Percentiles rank a stretch among this genome's conserved stretches.
These are phyloP conservation scores for Microplitis mediator DNA, from an alignment of 1,140 invertebrate genomes.

Conservation along the genomic window DNA sequence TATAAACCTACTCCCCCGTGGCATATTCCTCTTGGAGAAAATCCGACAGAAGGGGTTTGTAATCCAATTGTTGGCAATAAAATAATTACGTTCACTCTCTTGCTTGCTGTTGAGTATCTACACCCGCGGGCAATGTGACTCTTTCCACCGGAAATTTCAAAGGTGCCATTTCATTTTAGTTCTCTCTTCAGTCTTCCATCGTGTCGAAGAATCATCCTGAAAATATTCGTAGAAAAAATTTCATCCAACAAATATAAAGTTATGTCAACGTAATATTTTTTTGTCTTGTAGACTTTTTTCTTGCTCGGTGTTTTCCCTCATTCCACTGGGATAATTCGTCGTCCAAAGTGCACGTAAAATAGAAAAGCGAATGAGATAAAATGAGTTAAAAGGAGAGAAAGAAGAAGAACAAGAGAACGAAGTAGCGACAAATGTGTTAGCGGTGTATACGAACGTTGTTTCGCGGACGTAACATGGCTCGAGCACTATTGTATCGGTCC, in stretches of 20 bases:
- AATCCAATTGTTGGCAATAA: slow-evolving; percentile 30
- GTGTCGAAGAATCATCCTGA: background rate
- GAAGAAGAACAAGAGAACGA: background rate
- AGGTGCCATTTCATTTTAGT: slow-evolving; percentile 6
- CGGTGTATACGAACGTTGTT: slow-evolving; percentile 27
- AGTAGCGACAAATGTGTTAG: slow-evolving; percentile 29
- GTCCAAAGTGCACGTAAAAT: background rate
- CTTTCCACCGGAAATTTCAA: slow-evolving; percentile 7
- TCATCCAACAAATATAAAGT: background rate
- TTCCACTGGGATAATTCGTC: background rate
- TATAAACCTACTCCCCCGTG: background rate
- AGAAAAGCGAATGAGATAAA: background rate
- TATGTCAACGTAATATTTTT: background rate
- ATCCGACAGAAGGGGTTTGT: slow-evolving; percentile 14
- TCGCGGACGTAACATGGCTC: slow-evolving; percentile 30
- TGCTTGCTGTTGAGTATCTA: background rate
- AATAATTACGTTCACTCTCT: slow-evolving; percentile 23
- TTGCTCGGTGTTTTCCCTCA: background rate
- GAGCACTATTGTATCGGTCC: slow-evolving; percentile 42
- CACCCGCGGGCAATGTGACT: background rate
- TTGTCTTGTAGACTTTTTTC: background rate
- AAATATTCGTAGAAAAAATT: background rate
- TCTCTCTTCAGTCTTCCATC: slow-evolving; percentile 7
- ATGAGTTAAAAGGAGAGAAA: background rate
- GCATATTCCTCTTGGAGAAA: slow-evolving; percentile 1